Percentiles rank a stretch among this genome's conserved stretches.
Evolutionary conservation across 2,888 invertebrate genomes (phyloP).

Genomic region (Eupithecia inturbata): DNA sequence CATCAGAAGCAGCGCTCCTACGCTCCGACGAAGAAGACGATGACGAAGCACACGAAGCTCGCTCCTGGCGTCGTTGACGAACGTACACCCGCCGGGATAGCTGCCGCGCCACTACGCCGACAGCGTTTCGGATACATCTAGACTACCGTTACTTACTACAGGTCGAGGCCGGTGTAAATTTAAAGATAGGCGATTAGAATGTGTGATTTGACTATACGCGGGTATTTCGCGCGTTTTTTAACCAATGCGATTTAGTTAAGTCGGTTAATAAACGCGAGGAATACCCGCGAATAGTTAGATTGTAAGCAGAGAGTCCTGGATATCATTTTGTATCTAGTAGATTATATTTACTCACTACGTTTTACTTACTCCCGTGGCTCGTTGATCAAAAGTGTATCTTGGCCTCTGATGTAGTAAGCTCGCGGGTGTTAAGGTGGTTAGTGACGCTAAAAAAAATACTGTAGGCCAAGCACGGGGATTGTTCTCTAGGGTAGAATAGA

Average conservation of each 20-base stretch:
- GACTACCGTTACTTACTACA: neutral
- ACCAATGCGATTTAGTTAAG: too few species aligned
- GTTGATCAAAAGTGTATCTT: too few species aligned
- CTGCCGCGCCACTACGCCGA: slow-evolving; percentile 7
- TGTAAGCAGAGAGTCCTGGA: neutral
- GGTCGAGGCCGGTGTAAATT: neutral
- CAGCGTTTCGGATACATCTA: neutral
- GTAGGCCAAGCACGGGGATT: too few species aligned
- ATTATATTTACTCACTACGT: neutral
- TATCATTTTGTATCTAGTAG: too few species aligned
- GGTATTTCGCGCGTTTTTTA: neutral
- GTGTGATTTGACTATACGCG: neutral
- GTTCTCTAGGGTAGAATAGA: too few species aligned
- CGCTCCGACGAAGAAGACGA: slow-evolving; percentile 97
- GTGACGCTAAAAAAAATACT: too few species aligned
- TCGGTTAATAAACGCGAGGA: neutral
- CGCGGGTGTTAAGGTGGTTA: too few species aligned
- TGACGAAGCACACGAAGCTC: slow-evolving; percentile 91
- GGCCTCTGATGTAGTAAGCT: too few species aligned
- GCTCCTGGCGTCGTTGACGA: slow-evolving; percentile 90
- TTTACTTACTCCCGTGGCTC: neutral
- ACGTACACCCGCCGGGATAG: neutral
- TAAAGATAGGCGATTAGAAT: neutral
- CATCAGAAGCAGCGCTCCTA: slow-evolving; percentile 84
- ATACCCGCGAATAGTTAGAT: neutral